Evolutionary conservation across 2,888 invertebrate species (phyloP).

Genomic region (Ashinkailepas kermadecensis): DNA sequence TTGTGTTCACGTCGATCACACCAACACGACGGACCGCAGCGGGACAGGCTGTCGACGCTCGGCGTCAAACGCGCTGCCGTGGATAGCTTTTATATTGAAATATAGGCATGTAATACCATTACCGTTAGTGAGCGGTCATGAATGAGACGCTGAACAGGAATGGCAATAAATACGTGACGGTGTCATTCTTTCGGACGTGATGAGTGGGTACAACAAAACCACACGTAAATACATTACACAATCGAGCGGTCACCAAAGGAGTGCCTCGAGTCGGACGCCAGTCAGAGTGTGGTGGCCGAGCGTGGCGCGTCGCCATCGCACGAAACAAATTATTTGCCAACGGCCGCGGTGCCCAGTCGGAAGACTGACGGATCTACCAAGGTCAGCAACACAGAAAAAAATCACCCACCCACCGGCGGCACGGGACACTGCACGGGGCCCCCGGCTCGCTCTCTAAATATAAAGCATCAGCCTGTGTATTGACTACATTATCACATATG

Average conservation of each 20-base stretch:
- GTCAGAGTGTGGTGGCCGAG: not conserved
- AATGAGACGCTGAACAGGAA: not conserved
- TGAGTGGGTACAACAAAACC: slow-evolving; percentile 8
- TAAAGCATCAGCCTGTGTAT: slow-evolving; percentile 13
- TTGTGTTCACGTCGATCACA: too few species aligned
- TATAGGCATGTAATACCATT: slow-evolving; percentile 13
- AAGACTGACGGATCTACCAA: too few species aligned
- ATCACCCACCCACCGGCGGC: not conserved
- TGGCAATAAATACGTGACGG: slow-evolving; percentile 16
- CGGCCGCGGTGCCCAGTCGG: not conserved
- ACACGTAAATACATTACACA: not conserved
- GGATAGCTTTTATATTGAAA: slow-evolving; percentile 10
- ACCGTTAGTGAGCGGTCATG: not conserved
- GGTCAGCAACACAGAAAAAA: too few species aligned
- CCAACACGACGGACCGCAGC: too few species aligned
- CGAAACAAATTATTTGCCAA: not conserved
- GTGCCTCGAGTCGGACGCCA: not conserved
- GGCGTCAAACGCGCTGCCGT: too few species aligned
- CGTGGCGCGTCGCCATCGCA: too few species aligned
- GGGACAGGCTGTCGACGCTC: too few species aligned
- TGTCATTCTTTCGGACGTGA: not conserved
- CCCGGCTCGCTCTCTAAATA: not conserved
- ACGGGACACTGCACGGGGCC: not conserved
- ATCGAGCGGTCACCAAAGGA: not conserved
- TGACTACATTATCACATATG: slow-evolving; percentile 8